phyloP scores from a whole-genome alignment of 2,113 vertebrate genomes.

The Saccopteryx bilineata region DNA sequence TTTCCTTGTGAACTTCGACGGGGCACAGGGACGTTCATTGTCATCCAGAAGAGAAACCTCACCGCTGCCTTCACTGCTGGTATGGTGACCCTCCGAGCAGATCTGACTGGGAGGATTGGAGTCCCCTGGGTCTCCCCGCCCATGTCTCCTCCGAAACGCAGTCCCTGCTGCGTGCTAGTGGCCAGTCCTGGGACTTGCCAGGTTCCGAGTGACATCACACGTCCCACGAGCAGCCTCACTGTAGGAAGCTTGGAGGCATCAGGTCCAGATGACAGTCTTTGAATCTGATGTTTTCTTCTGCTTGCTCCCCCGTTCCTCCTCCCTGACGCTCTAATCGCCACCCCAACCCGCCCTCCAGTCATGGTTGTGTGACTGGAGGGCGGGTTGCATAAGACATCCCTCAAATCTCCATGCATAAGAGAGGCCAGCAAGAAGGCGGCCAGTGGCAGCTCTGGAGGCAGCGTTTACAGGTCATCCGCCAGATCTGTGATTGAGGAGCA shows the following conservation, averaged over 20 bases:
- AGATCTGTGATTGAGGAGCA: background rate
- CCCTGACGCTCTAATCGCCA: background rate
- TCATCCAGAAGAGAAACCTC: too few relatives aligned
- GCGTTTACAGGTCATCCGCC: background rate
- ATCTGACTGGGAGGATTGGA: too few relatives aligned
- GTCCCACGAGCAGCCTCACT: background rate
- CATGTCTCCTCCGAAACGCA: too few relatives aligned
- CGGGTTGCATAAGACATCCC: too few relatives aligned
- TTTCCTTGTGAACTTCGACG: too few relatives aligned
- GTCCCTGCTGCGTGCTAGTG: too few relatives aligned
- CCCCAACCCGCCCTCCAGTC: background rate
- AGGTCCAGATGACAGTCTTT: background rate
- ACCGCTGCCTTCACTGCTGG: too few relatives aligned
- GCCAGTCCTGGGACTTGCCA: too few relatives aligned
- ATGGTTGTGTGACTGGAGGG: background rate
- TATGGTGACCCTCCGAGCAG: too few relatives aligned
- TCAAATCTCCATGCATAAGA: background rate
- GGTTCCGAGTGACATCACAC: too few relatives aligned
- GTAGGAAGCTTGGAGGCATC: background rate
- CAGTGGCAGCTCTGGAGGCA: background rate
- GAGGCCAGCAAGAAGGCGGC: background rate
- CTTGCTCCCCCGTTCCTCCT: background rate
- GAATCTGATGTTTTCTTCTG: background rate
- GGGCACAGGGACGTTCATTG: too few relatives aligned
- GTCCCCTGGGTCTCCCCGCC: too few relatives aligned